Evolutionary conservation across 2,797 vertebrate species (phyloP).

Genomic region (Poeciliopsis gracilis): DNA sequence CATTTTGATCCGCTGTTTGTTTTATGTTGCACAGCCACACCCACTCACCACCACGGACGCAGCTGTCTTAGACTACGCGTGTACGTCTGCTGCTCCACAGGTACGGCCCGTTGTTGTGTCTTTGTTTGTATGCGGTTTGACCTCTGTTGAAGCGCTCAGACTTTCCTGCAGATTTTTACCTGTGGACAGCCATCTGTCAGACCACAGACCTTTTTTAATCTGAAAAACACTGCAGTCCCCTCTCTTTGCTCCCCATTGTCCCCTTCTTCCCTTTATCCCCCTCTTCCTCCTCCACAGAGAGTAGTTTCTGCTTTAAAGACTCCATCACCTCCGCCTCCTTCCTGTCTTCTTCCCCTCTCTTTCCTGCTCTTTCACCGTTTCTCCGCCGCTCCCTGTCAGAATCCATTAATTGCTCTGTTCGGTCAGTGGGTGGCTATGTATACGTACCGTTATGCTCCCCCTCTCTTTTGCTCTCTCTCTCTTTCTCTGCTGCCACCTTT

Average conservation of each 20-base stretch:
- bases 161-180: slow-evolving; percentile 23
- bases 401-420: slow-evolving; percentile 70
- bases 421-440: slow-evolving; percentile 71
- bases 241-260: slow-evolving; percentile 26
- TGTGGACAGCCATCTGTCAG: slow-evolving; percentile 26
- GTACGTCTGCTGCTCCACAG: slow-evolving; percentile 94
- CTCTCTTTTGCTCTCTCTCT: slow-evolving; percentile 44
- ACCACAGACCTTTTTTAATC: not conserved
- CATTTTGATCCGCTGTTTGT: not conserved
- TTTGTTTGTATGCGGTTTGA: slow-evolving; percentile 28
- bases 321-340: slow-evolving; percentile 24
- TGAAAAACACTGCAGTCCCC: not conserved
- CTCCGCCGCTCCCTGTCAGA: slow-evolving; percentile 61
- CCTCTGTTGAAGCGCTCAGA: slow-evolving; percentile 27
- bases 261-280: slow-evolving; percentile 11
- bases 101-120: slow-evolving; percentile 71
- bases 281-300: slow-evolving; percentile 28
- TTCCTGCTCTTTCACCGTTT: slow-evolving; percentile 28
- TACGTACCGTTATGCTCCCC: slow-evolving; percentile 72
- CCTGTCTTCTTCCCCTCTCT: slow-evolving; percentile 23
- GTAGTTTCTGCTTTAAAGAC: slow-evolving; percentile 56
- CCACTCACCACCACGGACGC: slow-evolving; percentile 90
- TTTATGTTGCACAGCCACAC: slow-evolving; percentile 83
- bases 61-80: slow-evolving; percentile 95
- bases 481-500: slow-evolving; percentile 40